Evolutionary conservation across 2,888 invertebrate species (phyloP), one percentile per base, ranked within the genome.

Genomic region (Periphyllus acericola): DNA sequence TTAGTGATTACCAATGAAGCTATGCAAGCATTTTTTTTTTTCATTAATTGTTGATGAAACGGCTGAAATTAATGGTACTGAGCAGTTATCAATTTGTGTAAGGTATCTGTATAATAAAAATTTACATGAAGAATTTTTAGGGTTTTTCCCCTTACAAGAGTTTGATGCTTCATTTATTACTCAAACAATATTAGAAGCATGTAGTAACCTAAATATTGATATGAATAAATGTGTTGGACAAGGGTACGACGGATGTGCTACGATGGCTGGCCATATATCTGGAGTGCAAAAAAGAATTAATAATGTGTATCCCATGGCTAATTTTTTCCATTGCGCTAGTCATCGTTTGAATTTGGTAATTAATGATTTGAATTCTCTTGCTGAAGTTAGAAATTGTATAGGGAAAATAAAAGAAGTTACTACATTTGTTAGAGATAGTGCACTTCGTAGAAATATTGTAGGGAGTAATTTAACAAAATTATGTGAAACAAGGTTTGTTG

Each of bases 31-130:
- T 55, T 55, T 55, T 55, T 3, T 55, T 55, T 55, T 55, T n/a
- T 52, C 52, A 80, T 34, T 25, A n/a, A n/a, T n/a, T n/a, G n/a
- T n/a, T n/a, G n/a, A n/a, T n/a, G n/a, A n/a, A n/a, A n/a, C n/a
- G n/a, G 80, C 80, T 52, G 80, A 80, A 8, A 52, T 80, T 52
- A 25, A 46, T 25, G 60, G 80, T 25, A 80, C 25, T 25, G 80
- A 80, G 29, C 40, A 80, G 40, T 55, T 76, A n/a, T 52, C 52
- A 81, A 55, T 81, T 46, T 52, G 81, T 19, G 92, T 92, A 55
- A 91, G 92, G 88, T 93, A 93, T 9, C 90, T 90, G 90, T 95
- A 95, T 29, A 81, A 55, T 29, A 81, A 52, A n/a, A 60, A 81
- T n/a, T 25, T 81, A 32, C 46, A 81, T 32, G 46, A 81, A 81